Percentiles rank a stretch among this genome's conserved stretches.
Conservation (phyloP, 2,888 invertebrate genomes). For the Ophraella communa region DNA sequence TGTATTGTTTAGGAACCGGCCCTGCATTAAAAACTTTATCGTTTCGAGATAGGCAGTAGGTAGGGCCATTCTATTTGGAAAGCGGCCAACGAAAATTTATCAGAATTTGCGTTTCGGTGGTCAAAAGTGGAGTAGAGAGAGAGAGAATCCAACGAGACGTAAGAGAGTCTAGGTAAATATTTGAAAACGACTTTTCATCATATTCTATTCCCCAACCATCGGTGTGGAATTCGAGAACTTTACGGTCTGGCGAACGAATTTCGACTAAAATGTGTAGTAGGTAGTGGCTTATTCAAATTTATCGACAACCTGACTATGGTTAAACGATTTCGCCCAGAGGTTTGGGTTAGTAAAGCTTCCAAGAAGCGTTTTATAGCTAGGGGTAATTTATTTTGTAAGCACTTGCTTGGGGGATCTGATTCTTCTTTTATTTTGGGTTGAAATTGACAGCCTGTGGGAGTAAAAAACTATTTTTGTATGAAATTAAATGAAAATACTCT, state of each 20-base stretch:
- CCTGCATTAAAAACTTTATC: neutral
- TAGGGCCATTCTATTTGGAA: conserved; percentile 31
- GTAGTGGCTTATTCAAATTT: conserved; percentile 20
- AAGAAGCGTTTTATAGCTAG: no score
- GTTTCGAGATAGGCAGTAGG: conserved; percentile 1
- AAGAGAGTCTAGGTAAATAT: conserved; percentile 36
- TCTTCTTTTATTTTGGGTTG: neutral
- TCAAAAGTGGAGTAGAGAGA: conserved; percentile 29
- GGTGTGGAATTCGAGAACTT: conserved; percentile 18
- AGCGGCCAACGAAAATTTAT: conserved; percentile 30
- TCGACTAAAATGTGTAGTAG: conserved; percentile 18
- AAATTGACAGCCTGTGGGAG: no score
- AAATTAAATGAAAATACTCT: no score
- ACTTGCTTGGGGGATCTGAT: neutral
- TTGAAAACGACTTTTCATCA: conserved; percentile 33
- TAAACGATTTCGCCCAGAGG: conserved; percentile 22
- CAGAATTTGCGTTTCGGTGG: conserved; percentile 31
- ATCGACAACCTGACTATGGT: conserved; percentile 26
- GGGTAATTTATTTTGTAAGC: no score
- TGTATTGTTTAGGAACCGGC: neutral
- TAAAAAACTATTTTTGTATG: no score
- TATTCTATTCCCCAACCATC: no score
- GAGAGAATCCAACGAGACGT: conserved; percentile 25
- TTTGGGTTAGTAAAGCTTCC: conserved; percentile 16
- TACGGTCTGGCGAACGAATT: conserved; percentile 24